Evolutionary conservation across 2,113 vertebrate species (phyloP).

Genomic region (Prolemur simus): DNA sequence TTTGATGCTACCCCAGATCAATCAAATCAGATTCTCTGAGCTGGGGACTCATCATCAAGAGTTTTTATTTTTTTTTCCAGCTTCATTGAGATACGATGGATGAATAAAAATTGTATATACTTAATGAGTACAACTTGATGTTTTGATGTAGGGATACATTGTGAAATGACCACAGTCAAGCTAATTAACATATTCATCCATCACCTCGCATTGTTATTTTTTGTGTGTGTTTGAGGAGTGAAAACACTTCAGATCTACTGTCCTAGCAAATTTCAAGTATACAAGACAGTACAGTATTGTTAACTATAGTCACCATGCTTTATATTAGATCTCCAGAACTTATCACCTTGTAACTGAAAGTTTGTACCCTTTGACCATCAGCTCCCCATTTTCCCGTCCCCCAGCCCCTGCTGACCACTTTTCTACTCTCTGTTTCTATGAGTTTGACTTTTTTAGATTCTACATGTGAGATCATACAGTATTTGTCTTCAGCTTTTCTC

Average conservation of each 20-base stretch:
- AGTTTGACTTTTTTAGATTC: neutral
- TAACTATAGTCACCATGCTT: neutral
- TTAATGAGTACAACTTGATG: neutral
- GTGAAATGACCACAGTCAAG: neutral
- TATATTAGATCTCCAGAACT: neutral
- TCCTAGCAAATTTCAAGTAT: neutral
- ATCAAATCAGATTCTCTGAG: neutral
- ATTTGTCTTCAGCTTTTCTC: neutral
- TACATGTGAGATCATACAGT: neutral
- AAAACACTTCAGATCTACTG: neutral
- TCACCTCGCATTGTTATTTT: neutral
- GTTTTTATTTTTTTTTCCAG: neutral
- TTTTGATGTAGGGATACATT: neutral
- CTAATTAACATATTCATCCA: neutral
- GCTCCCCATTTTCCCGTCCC: neutral
- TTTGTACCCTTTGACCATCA: neutral
- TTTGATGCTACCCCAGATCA: neutral
- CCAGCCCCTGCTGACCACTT: neutral
- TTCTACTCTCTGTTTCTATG: neutral
- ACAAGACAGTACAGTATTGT: neutral
- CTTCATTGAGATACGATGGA: neutral
- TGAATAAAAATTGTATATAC: neutral
- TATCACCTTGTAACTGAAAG: neutral
- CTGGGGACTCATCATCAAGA: neutral
- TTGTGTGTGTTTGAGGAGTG: neutral